Evolutionary conservation across 2,113 vertebrate genomes (phyloP).

Genomic region (Elachura formosa): DNA sequence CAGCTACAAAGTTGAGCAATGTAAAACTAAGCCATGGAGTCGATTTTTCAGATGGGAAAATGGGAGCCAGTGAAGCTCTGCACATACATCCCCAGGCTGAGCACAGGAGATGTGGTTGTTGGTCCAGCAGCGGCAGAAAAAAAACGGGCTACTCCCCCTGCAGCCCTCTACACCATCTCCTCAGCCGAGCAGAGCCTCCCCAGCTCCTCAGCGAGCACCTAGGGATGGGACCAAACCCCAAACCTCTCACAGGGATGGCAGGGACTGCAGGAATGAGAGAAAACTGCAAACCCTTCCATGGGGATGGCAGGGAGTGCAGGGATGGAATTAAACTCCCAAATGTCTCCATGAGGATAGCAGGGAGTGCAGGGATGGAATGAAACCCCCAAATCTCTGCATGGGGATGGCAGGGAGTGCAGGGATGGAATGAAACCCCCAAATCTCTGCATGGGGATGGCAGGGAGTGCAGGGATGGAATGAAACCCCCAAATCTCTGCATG

Average conservation of each 20-base stretch:
- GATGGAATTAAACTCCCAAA: no score
- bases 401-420: not conserved
- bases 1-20: not conserved
- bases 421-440: not conserved
- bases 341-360: not conserved
- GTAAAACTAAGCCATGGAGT: not conserved
- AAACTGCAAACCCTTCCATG: not conserved
- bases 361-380: not conserved
- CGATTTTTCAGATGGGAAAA: not conserved
- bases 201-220: no score
- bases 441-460: not conserved
- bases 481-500: not conserved
- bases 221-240: not conserved
- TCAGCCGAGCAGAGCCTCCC: not conserved
- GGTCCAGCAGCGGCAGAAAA: not conserved
- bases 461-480: not conserved
- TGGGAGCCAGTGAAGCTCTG: not conserved
- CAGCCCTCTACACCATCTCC: not conserved
- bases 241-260: not conserved
- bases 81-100: not conserved
- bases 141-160: not conserved
- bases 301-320: no score
- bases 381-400: no score
- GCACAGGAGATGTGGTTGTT: not conserved
- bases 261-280: not conserved